Percentiles rank a stretch among this genome's conserved stretches.
Evolutionary conservation across 2,113 vertebrate species (phyloP).

Genomic region (Orientallactaga bullata): DNA sequence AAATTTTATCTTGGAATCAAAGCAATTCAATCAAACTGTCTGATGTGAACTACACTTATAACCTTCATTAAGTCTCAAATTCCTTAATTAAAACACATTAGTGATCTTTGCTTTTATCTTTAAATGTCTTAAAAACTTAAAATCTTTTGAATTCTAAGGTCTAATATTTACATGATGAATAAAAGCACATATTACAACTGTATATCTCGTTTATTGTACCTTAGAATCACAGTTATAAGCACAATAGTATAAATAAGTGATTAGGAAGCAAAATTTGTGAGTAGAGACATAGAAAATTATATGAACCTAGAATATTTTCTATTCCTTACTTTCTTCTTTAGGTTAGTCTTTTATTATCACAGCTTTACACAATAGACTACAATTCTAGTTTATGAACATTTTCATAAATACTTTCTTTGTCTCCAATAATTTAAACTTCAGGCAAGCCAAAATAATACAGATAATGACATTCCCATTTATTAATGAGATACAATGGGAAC

Average conservation of each 20-base stretch:
- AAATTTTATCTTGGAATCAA: background rate
- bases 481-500: background rate
- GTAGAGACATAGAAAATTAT: background rate
- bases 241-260: background rate
- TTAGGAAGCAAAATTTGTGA: background rate
- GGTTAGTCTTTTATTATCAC: background rate
- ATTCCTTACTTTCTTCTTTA: background rate
- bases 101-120: conserved; percentile 3
- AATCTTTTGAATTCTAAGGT: background rate
- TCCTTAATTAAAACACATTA: background rate
- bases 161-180: background rate
- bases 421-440: background rate
- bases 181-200: background rate
- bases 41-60: background rate
- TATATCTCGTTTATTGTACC: background rate
- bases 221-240: background rate
- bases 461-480: background rate
- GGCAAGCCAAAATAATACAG: background rate
- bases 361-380: background rate
- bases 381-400: background rate
- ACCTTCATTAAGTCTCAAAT: background rate
- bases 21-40: background rate
- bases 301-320: background rate
- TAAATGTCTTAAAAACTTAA: conserved; percentile 31
- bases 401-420: conserved; percentile 31